A percentile compares a stretch with the other conserved stretches of the same genome.
Evolutionary conservation across 2,888 invertebrate genomes (phyloP).

Genomic region (Hypomecis atomaria): DNA sequence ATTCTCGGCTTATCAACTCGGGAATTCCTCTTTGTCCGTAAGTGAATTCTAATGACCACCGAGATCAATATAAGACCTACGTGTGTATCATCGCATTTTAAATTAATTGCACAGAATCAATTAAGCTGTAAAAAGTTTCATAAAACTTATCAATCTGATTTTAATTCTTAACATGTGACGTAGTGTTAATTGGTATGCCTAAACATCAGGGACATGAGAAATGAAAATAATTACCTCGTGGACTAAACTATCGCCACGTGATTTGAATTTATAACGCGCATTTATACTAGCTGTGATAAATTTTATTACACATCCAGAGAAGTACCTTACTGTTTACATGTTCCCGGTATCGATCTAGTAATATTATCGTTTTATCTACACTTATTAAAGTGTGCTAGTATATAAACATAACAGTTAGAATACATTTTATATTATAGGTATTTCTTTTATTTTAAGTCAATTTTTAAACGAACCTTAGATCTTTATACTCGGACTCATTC

Average conservation of each 20-base stretch:
- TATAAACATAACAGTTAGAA: too few relatives aligned
- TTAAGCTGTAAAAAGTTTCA: not conserved
- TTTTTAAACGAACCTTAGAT: too few relatives aligned
- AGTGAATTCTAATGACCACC: conserved; percentile 49
- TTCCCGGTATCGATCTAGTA: too few relatives aligned
- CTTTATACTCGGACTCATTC: too few relatives aligned
- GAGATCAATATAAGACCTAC: conserved; percentile 24
- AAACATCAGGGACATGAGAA: conserved; percentile 66
- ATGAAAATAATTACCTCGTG: conserved; percentile 73
- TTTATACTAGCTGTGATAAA: not conserved
- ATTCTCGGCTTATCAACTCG: conserved; percentile 74
- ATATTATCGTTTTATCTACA: too few relatives aligned
- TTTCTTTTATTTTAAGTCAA: too few relatives aligned
- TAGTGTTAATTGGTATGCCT: conserved; percentile 63
- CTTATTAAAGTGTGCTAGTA: too few relatives aligned
- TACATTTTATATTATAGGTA: too few relatives aligned
- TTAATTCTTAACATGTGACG: conserved; percentile 66
- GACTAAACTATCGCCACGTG: not conserved
- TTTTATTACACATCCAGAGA: not conserved
- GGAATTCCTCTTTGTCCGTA: conserved; percentile 57
- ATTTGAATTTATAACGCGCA: not conserved
- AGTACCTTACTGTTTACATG: too few relatives aligned
- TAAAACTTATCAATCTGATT: not conserved
- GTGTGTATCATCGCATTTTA: conserved; percentile 22
- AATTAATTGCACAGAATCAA: conserved; percentile 23